A percentile compares a stretch with the other conserved stretches of the same genome.
Evolutionary conservation across 53 echinoderm and acorn worm genomes (phyloP).

Genomic region (Stichopus horrens): DNA sequence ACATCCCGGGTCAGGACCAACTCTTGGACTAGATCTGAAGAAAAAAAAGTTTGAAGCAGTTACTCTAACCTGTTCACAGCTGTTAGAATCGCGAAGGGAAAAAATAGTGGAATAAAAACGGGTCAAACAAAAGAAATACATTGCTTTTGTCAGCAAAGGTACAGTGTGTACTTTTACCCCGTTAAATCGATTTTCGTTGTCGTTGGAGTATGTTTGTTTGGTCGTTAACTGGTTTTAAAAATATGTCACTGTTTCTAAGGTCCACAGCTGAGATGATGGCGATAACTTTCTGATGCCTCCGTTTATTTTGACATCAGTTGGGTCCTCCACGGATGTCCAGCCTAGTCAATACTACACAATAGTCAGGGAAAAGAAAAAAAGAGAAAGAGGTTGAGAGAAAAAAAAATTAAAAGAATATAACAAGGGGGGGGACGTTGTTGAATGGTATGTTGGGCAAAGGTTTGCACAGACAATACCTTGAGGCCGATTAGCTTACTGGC

Average conservation of each 20-base stretch:
- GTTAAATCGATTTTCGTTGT: conserved; percentile 30
- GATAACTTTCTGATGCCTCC: too few relatives aligned
- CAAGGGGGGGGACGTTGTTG: background rate
- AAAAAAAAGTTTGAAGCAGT: too few relatives aligned
- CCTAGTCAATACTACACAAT: too few relatives aligned
- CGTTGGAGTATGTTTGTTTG: background rate
- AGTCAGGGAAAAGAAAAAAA: background rate
- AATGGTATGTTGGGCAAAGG: background rate
- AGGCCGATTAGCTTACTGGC: conserved; percentile 37
- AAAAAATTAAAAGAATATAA: too few relatives aligned
- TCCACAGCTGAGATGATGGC: too few relatives aligned
- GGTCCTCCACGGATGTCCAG: too few relatives aligned
- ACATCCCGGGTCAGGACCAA: too few relatives aligned
- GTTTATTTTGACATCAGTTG: too few relatives aligned
- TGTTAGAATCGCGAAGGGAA: background rate
- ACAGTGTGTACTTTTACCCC: conserved; percentile 27
- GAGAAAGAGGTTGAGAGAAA: background rate
- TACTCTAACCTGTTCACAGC: background rate
- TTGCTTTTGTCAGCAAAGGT: conserved; percentile 28
- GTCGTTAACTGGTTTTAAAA: too few relatives aligned
- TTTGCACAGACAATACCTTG: conserved; percentile 16
- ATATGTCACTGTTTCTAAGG: too few relatives aligned
- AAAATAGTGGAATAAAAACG: too few relatives aligned
- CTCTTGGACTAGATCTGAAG: too few relatives aligned
- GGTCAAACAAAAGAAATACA: conserved; percentile 30